Conservation (phyloP, 2,888 invertebrate species). For the Epinotia nisella region DNA sequence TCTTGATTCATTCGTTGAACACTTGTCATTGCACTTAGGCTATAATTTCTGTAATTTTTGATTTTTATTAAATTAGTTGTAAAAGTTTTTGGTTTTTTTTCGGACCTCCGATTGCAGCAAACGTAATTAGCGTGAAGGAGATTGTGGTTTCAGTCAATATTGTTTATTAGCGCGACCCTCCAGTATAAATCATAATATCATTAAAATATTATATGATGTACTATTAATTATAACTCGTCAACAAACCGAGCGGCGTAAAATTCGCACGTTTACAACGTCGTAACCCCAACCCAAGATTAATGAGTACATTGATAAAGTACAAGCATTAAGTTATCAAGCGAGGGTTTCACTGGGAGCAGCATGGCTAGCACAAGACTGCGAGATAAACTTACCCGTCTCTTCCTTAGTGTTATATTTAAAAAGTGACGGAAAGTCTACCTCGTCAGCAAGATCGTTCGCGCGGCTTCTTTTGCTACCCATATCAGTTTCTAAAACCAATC, state of each 20-base stretch:
- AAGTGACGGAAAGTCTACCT: no score
- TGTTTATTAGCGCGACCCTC: neutral
- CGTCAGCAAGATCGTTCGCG: no score
- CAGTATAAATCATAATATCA: neutral
- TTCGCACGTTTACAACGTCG: conserved; percentile 37
- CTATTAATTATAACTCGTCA: conserved; percentile 33
- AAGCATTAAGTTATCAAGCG: conserved; percentile 25
- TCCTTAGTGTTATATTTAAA: no score
- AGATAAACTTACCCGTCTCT: no score
- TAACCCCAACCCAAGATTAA: conserved; percentile 42
- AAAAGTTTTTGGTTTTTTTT: no score
- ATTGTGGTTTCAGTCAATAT: neutral
- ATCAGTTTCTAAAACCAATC: neutral
- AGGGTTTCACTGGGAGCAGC: neutral
- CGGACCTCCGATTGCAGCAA: no score
- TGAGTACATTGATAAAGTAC: conserved; percentile 34
- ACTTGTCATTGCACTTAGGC: no score
- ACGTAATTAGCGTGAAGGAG: neutral
- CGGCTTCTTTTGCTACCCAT: no score
- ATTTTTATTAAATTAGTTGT: no score
- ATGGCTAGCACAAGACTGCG: no score
- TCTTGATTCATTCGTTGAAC: no score
- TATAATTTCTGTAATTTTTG: no score
- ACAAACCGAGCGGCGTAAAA: conserved; percentile 35
- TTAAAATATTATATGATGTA: conserved; percentile 21